phyloP scores from a whole-genome alignment of 35 echinoderm and acorn worm genomes.

The Ophiothrix spiculata region DNA sequence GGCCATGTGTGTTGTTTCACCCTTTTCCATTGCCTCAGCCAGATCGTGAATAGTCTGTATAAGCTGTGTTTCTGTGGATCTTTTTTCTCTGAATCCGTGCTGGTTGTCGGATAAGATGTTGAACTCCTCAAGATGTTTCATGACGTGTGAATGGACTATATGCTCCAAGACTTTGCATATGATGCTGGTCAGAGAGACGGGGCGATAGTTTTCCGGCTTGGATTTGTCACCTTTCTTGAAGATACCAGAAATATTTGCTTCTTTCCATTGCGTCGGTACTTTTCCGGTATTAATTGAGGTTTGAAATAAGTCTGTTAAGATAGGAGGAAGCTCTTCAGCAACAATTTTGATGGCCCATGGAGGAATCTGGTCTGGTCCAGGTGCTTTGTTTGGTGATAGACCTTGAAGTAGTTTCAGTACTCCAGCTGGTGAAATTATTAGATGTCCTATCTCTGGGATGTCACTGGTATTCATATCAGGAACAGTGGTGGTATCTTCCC shows the following conservation, averaged over 20 bases:
- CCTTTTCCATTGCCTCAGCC: background rate
- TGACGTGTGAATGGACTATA: background rate
- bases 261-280: conserved; percentile 15
- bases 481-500: background rate
- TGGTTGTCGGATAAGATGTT: conserved; percentile 2
- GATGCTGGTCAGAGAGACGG: conserved; percentile 28
- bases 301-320: conserved; percentile 39
- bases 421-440: background rate
- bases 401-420: conserved; percentile 28
- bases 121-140: conserved; percentile 29
- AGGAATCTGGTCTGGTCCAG: conserved; percentile 24
- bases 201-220: conserved; percentile 29
- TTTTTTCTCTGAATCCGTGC: conserved; percentile 21
- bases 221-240: conserved; percentile 30
- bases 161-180: conserved; percentile 24
- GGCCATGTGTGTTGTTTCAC: conserved; percentile 10
- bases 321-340: conserved; percentile 12
- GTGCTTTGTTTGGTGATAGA: conserved; percentile 23
- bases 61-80: conserved; percentile 27
- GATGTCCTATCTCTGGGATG: background rate
- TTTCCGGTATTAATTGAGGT: conserved; percentile 3
- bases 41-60: conserved; percentile 30
- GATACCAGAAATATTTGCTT: conserved; percentile 4
- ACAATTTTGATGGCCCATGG: background rate
- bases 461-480: background rate